Conservation (phyloP, 2,113 vertebrate genomes). For the Hippolais icterina region DNA sequence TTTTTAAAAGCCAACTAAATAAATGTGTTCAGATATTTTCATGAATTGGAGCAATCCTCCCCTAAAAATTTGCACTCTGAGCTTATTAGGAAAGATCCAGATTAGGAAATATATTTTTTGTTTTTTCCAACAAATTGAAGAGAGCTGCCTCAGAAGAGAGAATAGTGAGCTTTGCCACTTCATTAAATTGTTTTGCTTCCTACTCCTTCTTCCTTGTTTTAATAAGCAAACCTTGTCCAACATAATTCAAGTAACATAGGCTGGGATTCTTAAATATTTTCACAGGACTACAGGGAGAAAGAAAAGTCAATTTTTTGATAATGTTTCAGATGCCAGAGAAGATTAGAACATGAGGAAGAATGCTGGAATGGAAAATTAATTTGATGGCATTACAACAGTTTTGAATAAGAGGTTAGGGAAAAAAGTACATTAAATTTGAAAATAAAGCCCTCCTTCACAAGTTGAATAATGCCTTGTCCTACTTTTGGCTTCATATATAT, state of each 20-base stretch:
- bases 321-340: not conserved
- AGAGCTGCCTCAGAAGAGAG: not conserved
- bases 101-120: not conserved
- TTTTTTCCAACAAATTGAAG: not conserved
- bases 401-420: not conserved
- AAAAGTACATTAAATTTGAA: not conserved
- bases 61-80: not conserved
- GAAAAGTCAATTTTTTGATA: not conserved
- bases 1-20: not conserved
- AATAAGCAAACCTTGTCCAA: not conserved
- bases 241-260: not conserved
- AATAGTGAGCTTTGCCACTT: not conserved
- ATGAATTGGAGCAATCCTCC: not conserved
- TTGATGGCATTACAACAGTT: not conserved
- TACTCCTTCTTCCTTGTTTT: not conserved
- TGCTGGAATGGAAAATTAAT: conserved; percentile 35
- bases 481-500: not conserved
- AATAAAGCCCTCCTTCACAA: not conserved
- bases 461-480: not conserved
- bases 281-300: not conserved
- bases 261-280: not conserved
- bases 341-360: not conserved
- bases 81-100: not conserved
- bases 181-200: not conserved
- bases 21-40: not conserved